Percentiles rank a stretch among this genome's conserved stretches.
Evolutionary conservation across 1,140 invertebrate species (phyloP).

Genomic region (Brachionus rotundiformis): DNA sequence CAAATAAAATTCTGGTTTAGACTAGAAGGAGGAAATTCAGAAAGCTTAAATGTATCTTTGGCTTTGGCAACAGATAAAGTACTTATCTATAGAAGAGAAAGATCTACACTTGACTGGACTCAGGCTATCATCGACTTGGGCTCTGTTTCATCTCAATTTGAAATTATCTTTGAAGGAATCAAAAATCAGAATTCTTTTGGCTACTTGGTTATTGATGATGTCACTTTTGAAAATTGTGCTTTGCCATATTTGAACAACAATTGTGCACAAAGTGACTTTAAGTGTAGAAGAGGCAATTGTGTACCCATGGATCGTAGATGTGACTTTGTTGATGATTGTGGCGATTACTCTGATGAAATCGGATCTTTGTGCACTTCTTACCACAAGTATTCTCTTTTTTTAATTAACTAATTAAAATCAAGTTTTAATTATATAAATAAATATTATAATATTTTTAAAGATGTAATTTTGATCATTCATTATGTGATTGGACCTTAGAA

Average conservation of each 20-base stretch:
- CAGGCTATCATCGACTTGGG: constrained; percentile 54
- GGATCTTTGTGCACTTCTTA: not conserved
- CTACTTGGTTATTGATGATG: constrained; percentile 56
- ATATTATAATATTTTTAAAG: not conserved
- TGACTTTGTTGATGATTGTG: constrained; percentile 52
- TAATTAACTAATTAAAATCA: not conserved
- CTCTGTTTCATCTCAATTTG: constrained; percentile 56
- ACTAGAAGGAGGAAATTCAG: constrained; percentile 70
- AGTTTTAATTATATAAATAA: not conserved
- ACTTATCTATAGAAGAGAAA: not conserved
- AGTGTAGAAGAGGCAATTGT: constrained; percentile 60
- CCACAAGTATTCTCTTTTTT: constrained; percentile 21
- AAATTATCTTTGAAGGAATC: constrained; percentile 74
- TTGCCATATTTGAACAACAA: constrained; percentile 52
- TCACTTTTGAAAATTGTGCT: constrained; percentile 50
- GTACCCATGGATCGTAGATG: constrained; percentile 54
- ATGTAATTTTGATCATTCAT: constrained; percentile 57
- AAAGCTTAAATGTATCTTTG: constrained; percentile 60
- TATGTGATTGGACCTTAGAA: constrained; percentile 57
- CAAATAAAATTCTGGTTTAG: constrained; percentile 74
- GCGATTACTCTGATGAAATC: constrained; percentile 50
- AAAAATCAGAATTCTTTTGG: constrained; percentile 71
- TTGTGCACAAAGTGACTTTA: constrained; percentile 55
- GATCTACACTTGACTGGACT: constrained; percentile 53
- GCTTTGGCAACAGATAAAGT: not conserved